Evolutionary conservation across 2,797 vertebrate genomes (phyloP), one percentile per base, ranked within the genome.

Genomic region (Huso huso): DNA sequence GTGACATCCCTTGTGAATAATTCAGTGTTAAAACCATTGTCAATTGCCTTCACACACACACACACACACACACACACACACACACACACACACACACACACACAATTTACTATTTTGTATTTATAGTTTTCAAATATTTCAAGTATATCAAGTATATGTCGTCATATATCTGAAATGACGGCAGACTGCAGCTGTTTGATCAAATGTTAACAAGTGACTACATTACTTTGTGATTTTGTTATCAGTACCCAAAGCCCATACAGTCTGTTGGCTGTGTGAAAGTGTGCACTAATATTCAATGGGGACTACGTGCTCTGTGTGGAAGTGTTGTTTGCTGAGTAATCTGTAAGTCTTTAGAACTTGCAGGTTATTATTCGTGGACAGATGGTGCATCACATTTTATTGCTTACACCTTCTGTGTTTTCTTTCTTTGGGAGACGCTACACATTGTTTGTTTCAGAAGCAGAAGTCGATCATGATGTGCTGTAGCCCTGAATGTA

Each of bases 391-490:
- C 88, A 83, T 86, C 85, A 86, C 91, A 84, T 91, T 93, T 94
- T 93, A 94, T 90, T 90, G 89, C 91, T 89, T 88, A 83, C 93
- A 93, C 93, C 93, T 94, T 96, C 95, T 94, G 94, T 92, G 87
- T 86, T 87, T 85, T 89, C 85, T 80, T 85, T 83, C 83, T 80
- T 77, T 84, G 81, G 86, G 83, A 83, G 83, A 86, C 82, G 82
- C 83, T 81, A 82, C 76, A 73, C 81, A 37, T 37, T 57, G 68
- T 61, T 70, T 65, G 37, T 55, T 51, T 48, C 15, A 13, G 15
- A 51, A 53, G 18, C 18, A 58, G n/a, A 49, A 49, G 49, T 51
- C 37, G 5, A 37, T 37, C 61, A 62, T 48, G 61, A 18, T 62
- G 61, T 62, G n/a, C 18, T 62, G 8, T 23, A 61, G 51, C 0